These are phyloP conservation scores for Pteropus alecto DNA, from an alignment of 2,113 vertebrate species.

Conservation along the genomic window DNA sequence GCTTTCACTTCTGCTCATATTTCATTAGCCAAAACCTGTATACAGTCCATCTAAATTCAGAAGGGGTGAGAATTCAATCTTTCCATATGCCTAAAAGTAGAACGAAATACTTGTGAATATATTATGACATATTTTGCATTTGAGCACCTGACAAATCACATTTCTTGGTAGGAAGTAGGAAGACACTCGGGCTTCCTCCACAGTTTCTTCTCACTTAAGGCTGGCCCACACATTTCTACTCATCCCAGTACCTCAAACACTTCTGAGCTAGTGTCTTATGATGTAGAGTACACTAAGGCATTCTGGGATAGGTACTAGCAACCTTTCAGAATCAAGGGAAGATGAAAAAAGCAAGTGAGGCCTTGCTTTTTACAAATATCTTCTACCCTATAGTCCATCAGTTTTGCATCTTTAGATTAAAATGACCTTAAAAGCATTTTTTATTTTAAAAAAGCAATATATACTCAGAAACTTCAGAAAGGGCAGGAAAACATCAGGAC, in stretches of 20 bases:
- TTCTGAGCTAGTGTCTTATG: neutral
- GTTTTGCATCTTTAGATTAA: neutral
- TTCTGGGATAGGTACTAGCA: neutral
- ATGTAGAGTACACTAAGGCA: neutral
- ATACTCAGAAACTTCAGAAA: slow-evolving; percentile 19
- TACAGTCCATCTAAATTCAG: neutral
- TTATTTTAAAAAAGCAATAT: neutral
- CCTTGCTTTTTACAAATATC: slow-evolving; percentile 17
- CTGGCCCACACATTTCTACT: neutral
- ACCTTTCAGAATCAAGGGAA: neutral
- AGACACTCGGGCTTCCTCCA: neutral
- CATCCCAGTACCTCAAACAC: neutral
- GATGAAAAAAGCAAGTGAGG: too few species aligned
- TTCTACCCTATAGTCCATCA: neutral
- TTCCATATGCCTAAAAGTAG: neutral
- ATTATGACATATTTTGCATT: neutral
- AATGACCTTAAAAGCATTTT: neutral
- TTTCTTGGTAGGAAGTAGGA: slow-evolving; percentile 4
- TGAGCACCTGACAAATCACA: neutral
- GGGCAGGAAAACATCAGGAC: neutral
- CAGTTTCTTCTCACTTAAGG: neutral
- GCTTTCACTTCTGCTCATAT: neutral
- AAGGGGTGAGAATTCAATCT: neutral
- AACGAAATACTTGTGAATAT: neutral
- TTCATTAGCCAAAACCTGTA: neutral